These are phyloP conservation scores for Homalodisca vitripennis DNA, from an alignment of 1,140 invertebrate species.

Conservation along the genomic window DNA sequence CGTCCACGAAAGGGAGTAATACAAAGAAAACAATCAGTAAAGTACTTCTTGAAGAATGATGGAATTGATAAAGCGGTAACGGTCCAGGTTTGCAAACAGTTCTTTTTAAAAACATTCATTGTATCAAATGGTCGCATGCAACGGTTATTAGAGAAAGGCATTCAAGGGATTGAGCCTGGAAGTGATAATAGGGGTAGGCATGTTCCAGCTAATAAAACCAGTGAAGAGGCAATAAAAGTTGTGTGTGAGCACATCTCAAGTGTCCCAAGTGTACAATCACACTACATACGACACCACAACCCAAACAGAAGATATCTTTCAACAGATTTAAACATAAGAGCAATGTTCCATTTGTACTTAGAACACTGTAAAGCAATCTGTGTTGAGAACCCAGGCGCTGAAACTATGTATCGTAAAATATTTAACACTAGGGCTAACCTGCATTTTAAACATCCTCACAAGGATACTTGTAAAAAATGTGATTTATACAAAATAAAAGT, in stretches of 20 bases:
- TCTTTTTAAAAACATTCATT: slow-evolving; percentile 8
- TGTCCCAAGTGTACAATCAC: slow-evolving; percentile 33
- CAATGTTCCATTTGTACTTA: slow-evolving; percentile 51
- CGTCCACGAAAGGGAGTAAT: not conserved
- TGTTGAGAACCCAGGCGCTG: slow-evolving; percentile 46
- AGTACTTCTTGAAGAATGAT: not conserved
- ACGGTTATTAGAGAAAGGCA: not conserved
- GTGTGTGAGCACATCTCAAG: slow-evolving; percentile 33
- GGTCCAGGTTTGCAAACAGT: slow-evolving; percentile 3
- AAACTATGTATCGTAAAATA: slow-evolving; percentile 53
- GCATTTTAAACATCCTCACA: slow-evolving; percentile 48
- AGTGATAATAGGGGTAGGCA: slow-evolving; percentile 21
- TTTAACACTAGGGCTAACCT: slow-evolving; percentile 52
- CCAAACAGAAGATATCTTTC: slow-evolving; percentile 51
- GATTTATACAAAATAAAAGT: slow-evolving; percentile 33
- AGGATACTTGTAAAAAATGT: slow-evolving; percentile 42
- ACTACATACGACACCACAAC: slow-evolving; percentile 46
- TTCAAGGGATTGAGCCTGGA: slow-evolving; percentile 5
- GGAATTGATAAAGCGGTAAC: not conserved
- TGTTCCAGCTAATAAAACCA: slow-evolving; percentile 14
- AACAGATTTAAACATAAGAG: slow-evolving; percentile 49
- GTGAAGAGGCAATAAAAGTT: slow-evolving; percentile 1
- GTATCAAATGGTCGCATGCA: slow-evolving; percentile 5
- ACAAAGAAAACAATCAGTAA: slow-evolving; percentile 1
- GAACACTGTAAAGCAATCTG: slow-evolving; percentile 46